phyloP scores from a whole-genome alignment of 1,140 invertebrate genomes.

The Ips nitidus region DNA sequence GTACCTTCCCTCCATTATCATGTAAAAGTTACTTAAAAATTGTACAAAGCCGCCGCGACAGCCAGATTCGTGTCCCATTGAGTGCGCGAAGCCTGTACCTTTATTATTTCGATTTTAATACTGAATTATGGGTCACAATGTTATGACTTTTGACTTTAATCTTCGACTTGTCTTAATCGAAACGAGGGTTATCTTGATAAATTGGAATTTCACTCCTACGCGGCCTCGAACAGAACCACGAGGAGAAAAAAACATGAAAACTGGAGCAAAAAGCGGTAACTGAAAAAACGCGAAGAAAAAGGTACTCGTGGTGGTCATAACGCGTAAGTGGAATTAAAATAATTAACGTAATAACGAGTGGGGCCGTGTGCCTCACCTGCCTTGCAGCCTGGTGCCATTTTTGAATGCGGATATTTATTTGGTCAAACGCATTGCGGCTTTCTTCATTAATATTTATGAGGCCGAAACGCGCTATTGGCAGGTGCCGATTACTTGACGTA shows the following conservation, averaged over 20 bases:
- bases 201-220: conserved; percentile 8
- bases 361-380: conserved; percentile 28
- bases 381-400: conserved; percentile 25
- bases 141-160: conserved; percentile 40
- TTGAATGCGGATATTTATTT: conserved; percentile 34
- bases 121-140: conserved; percentile 39
- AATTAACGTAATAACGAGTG: conserved; percentile 29
- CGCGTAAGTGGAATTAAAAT: conserved; percentile 24
- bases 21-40: conserved; percentile 28
- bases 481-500: conserved; percentile 27
- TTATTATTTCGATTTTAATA: conserved; percentile 31
- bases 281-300: not conserved
- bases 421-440: conserved; percentile 28
- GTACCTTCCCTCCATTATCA: conserved; percentile 24
- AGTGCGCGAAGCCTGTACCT: conserved; percentile 17
- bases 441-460: conserved; percentile 33
- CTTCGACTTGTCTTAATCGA: conserved; percentile 6
- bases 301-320: not conserved
- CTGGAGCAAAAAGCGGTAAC: not conserved
- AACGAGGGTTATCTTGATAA: conserved; percentile 27
- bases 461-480: conserved; percentile 27
- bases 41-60: conserved; percentile 28
- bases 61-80: conserved; percentile 16
- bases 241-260: not conserved
- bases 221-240: not conserved